phyloP scores from a whole-genome alignment of 2,888 invertebrate genomes.

The Tetropium fuscum region DNA sequence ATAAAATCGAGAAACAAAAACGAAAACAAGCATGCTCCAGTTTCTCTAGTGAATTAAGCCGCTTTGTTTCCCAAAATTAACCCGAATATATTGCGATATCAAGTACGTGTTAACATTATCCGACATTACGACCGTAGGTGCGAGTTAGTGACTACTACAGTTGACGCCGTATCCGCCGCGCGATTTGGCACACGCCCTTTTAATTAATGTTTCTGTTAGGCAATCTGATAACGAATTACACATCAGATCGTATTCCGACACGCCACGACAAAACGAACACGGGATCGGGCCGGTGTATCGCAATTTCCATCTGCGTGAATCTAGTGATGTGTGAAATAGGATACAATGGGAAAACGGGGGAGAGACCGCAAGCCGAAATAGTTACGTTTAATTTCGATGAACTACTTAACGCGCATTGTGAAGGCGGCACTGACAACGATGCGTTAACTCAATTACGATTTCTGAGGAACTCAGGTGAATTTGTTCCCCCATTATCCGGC shows the following conservation, averaged over 20 bases:
- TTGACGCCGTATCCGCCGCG: slow-evolving; percentile 5
- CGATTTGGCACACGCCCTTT: slow-evolving; percentile 4
- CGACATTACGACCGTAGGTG: slow-evolving; percentile 7
- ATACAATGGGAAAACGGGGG: slow-evolving; percentile 30
- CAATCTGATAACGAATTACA: slow-evolving; percentile 22
- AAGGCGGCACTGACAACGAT: neutral
- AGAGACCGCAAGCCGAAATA: slow-evolving; percentile 28
- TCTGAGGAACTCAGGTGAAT: no score
- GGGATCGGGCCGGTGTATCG: slow-evolving; percentile 4
- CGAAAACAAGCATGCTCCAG: no score
- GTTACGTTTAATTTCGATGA: slow-evolving; percentile 36
- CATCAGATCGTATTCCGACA: slow-evolving; percentile 14
- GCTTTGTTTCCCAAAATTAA: neutral
- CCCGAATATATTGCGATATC: slow-evolving; percentile 5
- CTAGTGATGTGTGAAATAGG: slow-evolving; percentile 42
- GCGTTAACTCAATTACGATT: no score
- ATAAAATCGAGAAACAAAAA: no score
- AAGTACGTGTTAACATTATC: slow-evolving; percentile 10
- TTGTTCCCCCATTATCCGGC: no score
- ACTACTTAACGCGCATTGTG: slow-evolving; percentile 14
- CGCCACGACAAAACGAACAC: slow-evolving; percentile 16
- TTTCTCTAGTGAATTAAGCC: neutral
- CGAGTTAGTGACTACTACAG: slow-evolving; percentile 4
- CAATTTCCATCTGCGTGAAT: slow-evolving; percentile 35
- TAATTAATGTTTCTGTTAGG: slow-evolving; percentile 21